Evolutionary conservation across 2,797 vertebrate species (phyloP).

Genomic region (Yasuhikotakia modesta): DNA sequence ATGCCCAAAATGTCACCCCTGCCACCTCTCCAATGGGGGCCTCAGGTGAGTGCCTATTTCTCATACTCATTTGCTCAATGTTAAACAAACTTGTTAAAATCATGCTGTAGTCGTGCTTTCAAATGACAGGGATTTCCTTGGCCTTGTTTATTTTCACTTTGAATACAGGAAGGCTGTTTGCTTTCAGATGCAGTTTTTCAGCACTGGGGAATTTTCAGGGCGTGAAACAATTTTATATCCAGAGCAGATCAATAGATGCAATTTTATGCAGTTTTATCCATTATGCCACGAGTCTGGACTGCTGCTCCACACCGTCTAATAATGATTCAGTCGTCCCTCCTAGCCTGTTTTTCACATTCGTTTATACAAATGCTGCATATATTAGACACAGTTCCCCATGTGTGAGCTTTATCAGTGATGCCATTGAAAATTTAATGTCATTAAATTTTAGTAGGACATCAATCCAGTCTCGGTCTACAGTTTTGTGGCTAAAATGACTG

Average conservation of each 20-base stretch:
- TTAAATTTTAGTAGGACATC: neutral
- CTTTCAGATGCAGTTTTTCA: neutral
- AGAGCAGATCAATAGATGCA: neutral
- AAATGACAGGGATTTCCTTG: neutral
- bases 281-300: neutral
- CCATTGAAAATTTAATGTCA: neutral
- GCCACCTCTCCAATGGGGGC: slow-evolving; percentile 97
- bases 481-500: neutral
- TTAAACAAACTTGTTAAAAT: neutral
- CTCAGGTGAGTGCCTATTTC: slow-evolving; percentile 79
- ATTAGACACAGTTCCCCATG: neutral
- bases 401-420: neutral
- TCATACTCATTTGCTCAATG: too few species aligned
- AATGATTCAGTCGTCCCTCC: neutral
- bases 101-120: neutral
- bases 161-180: slow-evolving; percentile 15
- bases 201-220: neutral
- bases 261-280: neutral
- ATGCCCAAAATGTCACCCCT: slow-evolving; percentile 91
- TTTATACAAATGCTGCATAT: neutral
- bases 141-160: neutral
- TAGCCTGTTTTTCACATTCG: neutral
- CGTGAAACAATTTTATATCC: neutral
- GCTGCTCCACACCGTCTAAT: neutral
- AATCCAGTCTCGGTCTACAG: neutral